Percentiles rank a stretch among this genome's conserved stretches.
Evolutionary conservation across 1,140 invertebrate species (phyloP).

Genomic region (Piezodorus guildinii): DNA sequence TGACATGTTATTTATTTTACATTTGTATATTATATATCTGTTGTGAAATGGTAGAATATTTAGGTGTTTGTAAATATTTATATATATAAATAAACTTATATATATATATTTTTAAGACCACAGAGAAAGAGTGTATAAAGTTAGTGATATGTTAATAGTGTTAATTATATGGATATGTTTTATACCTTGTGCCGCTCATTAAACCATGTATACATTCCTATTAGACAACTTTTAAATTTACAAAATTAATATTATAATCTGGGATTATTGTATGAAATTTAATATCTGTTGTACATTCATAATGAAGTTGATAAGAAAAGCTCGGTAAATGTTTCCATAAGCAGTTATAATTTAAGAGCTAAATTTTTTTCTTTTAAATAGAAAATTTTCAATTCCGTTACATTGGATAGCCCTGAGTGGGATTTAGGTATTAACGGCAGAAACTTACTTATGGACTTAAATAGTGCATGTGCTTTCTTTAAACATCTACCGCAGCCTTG

Average conservation of each 20-base stretch:
- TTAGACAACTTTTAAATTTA: background rate
- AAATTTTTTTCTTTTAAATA: background rate
- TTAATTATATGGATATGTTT: no score
- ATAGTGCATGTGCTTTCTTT: background rate
- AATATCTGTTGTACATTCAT: no score
- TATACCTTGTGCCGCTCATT: no score
- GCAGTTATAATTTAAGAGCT: background rate
- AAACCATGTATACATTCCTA: background rate
- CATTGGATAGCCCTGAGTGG: background rate
- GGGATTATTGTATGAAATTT: no score
- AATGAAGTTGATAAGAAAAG: no score
- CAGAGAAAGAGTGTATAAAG: background rate
- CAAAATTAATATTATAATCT: no score
- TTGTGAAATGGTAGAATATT: slow-evolving; percentile 4
- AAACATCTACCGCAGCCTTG: background rate
- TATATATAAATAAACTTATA: background rate
- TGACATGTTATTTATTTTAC: slow-evolving; percentile 15
- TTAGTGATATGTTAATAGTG: background rate
- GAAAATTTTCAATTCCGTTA: background rate
- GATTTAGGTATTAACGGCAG: background rate
- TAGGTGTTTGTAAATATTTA: background rate
- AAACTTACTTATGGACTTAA: background rate
- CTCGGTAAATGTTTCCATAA: no score
- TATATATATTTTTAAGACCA: background rate
- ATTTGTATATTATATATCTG: slow-evolving; percentile 10